Base-by-base conservation (phyloP, 2,113 vertebrate genomes). In the Periophthalmodon schlosseri region DNA sequence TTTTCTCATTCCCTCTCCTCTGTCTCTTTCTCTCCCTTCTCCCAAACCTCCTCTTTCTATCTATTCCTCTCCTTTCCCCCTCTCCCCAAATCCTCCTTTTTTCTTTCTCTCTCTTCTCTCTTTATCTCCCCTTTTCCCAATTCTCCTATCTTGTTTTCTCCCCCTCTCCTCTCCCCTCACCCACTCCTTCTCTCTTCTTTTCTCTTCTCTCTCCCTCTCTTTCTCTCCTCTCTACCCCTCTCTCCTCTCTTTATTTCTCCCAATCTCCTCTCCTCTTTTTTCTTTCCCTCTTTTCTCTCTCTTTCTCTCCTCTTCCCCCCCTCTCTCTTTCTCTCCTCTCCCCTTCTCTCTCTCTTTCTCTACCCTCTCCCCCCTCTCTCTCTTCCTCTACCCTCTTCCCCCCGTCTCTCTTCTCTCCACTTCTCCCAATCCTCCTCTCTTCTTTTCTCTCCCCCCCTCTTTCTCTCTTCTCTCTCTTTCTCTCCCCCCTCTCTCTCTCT, bases 231-330 rank as follows among this genome's bases (percentile, higher is more conserved):
- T 50, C 49, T 6, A 2, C 16, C 16, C 18, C 7, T 0, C 76
- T 86, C 84, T 89, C 89, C 91, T 2, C 15, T 2, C n/a, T n/a
- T n/a, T n/a, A n/a, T 47, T 10, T 90, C 81, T 69, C 76, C 88
- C 9, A 7, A 5, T 39, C 36, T 1, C 36, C 9, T 39, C 36
- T 39, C 5, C 4, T 39, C 9, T 39, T 9, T 39, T 39, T 18
- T 50, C 20, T 18, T 54, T 16, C 1, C 20, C 18, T 54, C 79
- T 77, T 67, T 18, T 82, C 76, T 75, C 77, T 82, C 74, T 86
- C 8, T 4, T 52, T 15, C 16, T 18, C 3, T n/a, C 52, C 6
- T n/a, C 20, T n/a, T 20, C 8, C 23, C n/a, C 23, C n/a, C 11
- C 82, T 81, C 80, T 77, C 85, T 84, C 83, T 81, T 86, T 20